Base-by-base conservation (phyloP, 2,113 vertebrate species). In the Ascaphus truei region DNA sequence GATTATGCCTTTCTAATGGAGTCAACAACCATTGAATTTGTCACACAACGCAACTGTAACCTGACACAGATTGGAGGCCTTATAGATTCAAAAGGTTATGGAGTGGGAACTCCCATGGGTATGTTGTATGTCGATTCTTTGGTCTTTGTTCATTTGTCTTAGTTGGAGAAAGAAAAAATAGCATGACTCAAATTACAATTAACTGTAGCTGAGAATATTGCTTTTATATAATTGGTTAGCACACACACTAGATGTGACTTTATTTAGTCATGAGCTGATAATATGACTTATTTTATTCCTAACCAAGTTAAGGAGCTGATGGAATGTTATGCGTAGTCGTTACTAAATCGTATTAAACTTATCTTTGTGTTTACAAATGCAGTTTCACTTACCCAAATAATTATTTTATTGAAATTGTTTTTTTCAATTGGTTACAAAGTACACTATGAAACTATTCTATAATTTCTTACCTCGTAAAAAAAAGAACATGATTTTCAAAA, bases 1-100 rank as follows among this genome's bases (percentile, higher is more conserved):
- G 95, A 98, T 86, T 99, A 99, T 18, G 95, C 96, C 6, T 98
- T 99, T 85, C 85, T 98, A 74, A 99, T 98, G 96, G 96, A 99
- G 84, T 99, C 96, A 5, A 99, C 96, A 75, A 96, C 93, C 77
- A 98, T 98, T 4, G 96, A 98, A 77, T 99, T 96, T 73, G 96
- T 92, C 77, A 98, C 92, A 1, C 96, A 99, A 81, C 85, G 96
- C 74, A 99, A 99, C 83, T 99, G 96, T 86, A 99, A 99, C 86
- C 92, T 99, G 63, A 99, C 96, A 16, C 96, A 99, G 85, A 96
- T 99, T 34, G 96, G 96, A 52, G 94, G 95, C 74, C 95, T 99
- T 71, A 98, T 98, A 78, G 96, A 99, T 84, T 98, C 96, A 74
- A 96, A 95, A 84, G 94, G 95, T 72, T 99, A 99, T 0, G 96